These are phyloP conservation scores for Anoplius nigerrimus DNA, from an alignment of 2,888 invertebrate species.

Conservation along the genomic window DNA sequence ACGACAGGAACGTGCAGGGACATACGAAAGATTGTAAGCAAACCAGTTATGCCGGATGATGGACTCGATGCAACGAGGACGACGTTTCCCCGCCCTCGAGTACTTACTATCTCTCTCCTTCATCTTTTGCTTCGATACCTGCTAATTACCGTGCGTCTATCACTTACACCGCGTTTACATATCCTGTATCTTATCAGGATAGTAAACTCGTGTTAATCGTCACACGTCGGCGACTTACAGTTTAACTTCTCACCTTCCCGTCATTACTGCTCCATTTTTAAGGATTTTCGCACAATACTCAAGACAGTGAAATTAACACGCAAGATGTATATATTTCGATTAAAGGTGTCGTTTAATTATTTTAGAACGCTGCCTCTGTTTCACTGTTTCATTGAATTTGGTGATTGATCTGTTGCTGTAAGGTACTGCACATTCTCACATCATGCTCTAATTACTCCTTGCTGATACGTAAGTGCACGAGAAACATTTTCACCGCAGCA, in stretches of 20 bases:
- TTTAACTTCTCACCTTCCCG: background rate
- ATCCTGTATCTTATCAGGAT: conserved; percentile 53
- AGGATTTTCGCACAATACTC: no score
- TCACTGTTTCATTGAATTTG: no score
- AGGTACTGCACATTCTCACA: no score
- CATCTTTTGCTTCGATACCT: conserved; percentile 53
- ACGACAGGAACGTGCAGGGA: conserved; percentile 15
- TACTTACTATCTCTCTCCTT: conserved; percentile 38
- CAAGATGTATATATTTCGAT: no score
- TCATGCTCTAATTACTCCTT: no score
- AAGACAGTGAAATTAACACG: no score
- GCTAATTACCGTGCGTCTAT: conserved; percentile 66
- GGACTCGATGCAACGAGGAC: conserved; percentile 40
- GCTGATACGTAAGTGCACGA: no score
- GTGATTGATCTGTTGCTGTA: no score
- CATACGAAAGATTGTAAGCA: conserved; percentile 43
- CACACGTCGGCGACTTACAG: conserved; percentile 50
- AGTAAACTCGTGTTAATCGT: conserved; percentile 47
- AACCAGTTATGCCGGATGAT: conserved; percentile 48
- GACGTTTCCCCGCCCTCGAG: conserved; percentile 26
- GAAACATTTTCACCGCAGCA: no score
- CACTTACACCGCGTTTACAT: conserved; percentile 63
- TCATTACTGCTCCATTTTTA: background rate
- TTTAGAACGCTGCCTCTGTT: no score
- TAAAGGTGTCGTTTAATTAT: no score